phyloP scores from a whole-genome alignment of 64 coral and sea anemone species.

The Montipora cactus region DNA sequence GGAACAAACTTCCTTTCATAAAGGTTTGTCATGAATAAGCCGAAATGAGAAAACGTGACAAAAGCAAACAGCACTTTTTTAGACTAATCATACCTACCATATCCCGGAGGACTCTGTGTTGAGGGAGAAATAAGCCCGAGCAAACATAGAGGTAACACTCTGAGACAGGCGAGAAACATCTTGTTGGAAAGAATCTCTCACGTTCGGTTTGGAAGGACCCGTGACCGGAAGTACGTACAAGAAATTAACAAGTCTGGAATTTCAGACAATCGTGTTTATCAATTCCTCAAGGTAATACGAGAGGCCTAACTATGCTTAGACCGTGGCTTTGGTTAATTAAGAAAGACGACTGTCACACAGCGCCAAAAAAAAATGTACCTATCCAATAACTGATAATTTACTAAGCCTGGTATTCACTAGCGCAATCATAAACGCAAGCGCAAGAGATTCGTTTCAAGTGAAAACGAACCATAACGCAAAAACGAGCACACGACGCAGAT shows the following conservation, averaged over 20 bases:
- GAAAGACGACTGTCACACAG: too few relatives aligned
- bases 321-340: too few relatives aligned
- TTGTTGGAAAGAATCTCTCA: background rate
- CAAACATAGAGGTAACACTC: background rate
- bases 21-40: background rate
- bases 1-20: too few relatives aligned
- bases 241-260: background rate
- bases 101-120: conserved; percentile 15
- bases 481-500: too few relatives aligned
- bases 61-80: background rate
- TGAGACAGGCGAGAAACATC: background rate
- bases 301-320: too few relatives aligned
- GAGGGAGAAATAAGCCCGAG: background rate
- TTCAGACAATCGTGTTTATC: background rate
- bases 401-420: too few relatives aligned
- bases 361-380: too few relatives aligned
- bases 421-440: too few relatives aligned
- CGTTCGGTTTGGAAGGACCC: background rate
- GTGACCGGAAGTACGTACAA: background rate
- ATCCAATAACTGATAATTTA: too few relatives aligned
- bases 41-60: background rate
- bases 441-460: too few relatives aligned
- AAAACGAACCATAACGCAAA: too few relatives aligned
- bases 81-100: background rate
- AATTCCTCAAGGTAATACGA: too few relatives aligned